Evolutionary conservation across 37 sponge, comb jelly and placozoan species (phyloP).

Genomic region (Chondrilla cf. caribensis): DNA sequence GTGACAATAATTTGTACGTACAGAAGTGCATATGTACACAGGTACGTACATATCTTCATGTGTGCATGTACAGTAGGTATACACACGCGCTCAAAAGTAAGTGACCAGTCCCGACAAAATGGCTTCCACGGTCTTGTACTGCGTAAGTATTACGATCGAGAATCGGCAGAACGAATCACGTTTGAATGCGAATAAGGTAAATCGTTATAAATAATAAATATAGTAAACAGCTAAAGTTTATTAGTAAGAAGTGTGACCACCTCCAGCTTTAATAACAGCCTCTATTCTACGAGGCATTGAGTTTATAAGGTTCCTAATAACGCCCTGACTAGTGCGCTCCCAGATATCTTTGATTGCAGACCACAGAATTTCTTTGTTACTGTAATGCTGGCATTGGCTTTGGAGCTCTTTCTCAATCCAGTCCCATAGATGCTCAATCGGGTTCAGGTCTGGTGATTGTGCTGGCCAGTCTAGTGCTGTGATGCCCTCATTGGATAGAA

Average conservation of each 20-base stretch:
- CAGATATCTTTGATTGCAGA: neutral
- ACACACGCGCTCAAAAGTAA: too few relatives aligned
- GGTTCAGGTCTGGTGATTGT: neutral
- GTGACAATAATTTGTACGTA: too few relatives aligned
- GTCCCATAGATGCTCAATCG: neutral
- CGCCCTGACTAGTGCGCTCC: neutral
- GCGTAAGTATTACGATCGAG: too few relatives aligned
- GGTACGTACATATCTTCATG: too few relatives aligned
- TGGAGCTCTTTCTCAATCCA: neutral
- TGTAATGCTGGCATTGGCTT: too few relatives aligned
- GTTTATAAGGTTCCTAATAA: neutral
- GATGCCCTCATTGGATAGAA: neutral
- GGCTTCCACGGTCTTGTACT: too few relatives aligned
- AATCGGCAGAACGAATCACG: too few relatives aligned
- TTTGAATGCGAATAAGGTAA: neutral
- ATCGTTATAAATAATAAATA: neutral
- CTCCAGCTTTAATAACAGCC: neutral
- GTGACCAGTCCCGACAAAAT: too few relatives aligned
- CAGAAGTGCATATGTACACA: too few relatives aligned
- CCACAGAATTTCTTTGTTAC: neutral
- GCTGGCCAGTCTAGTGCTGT: neutral
- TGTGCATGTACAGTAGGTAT: too few relatives aligned
- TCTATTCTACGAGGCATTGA: neutral
- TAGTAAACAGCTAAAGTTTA: too few relatives aligned
- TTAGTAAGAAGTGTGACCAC: neutral